Evolutionary conservation across 2,888 invertebrate genomes (phyloP).

Genomic region (Blastobasis adustella): DNA sequence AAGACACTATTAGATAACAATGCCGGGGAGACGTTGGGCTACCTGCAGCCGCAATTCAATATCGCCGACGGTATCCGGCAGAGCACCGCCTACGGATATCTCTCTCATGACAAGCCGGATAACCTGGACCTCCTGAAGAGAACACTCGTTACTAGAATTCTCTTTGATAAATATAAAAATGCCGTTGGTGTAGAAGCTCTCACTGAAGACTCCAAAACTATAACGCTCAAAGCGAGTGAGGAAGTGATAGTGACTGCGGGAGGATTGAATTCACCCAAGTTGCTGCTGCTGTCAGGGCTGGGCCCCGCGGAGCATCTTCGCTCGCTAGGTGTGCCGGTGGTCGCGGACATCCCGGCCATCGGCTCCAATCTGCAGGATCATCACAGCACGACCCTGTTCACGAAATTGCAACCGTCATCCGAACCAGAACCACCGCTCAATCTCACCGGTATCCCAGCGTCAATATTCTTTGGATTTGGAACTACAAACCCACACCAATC

Average conservation of each 20-base stretch:
- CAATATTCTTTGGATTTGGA: background rate
- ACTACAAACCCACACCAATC: background rate
- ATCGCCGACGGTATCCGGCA: background rate
- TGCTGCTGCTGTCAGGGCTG: constrained; percentile 14
- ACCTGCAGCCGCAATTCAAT: background rate
- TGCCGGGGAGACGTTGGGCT: background rate
- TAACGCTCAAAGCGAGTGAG: background rate
- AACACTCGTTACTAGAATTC: background rate
- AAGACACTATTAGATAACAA: background rate
- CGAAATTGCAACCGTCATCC: too few relatives aligned
- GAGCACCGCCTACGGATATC: background rate
- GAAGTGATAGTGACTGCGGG: constrained; percentile 8
- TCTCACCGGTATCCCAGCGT: too few relatives aligned
- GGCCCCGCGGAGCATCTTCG: constrained; percentile 11
- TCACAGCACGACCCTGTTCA: too few relatives aligned
- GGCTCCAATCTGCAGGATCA: background rate
- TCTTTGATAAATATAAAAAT: constrained; percentile 1
- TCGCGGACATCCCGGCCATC: background rate
- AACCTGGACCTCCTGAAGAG: background rate
- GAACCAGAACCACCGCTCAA: too few relatives aligned
- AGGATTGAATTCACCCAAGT: constrained; percentile 8
- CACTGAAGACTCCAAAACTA: background rate
- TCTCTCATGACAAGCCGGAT: background rate
- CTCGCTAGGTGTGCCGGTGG: background rate
- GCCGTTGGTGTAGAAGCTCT: background rate